Evolutionary conservation across 2,888 invertebrate species (phyloP).

Genomic region (Xestia xanthographa): DNA sequence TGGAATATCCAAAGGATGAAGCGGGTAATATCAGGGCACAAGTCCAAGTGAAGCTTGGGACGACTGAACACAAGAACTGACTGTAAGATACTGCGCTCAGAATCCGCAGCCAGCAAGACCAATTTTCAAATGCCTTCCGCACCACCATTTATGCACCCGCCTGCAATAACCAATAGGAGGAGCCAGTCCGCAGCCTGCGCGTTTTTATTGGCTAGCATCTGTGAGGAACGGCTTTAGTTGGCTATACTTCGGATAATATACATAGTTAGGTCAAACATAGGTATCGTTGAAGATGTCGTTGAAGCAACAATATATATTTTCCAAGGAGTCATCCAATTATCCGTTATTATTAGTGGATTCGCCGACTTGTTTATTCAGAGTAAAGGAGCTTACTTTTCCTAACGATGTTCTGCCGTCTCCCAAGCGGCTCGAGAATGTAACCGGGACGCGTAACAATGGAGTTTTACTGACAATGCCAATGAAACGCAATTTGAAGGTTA

Average conservation of each 20-base stretch:
- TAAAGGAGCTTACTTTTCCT: neutral
- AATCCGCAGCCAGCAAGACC: neutral
- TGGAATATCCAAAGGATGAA: neutral
- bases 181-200: too few relatives aligned
- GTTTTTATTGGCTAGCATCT: slow-evolving; percentile 2
- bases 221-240: too few relatives aligned
- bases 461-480: neutral
- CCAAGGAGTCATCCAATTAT: neutral
- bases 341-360: neutral
- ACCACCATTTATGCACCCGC: slow-evolving; percentile 13
- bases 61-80: slow-evolving; percentile 8
- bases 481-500: neutral
- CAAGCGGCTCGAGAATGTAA: neutral
- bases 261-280: neutral
- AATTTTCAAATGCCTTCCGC: neutral
- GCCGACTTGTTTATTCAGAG: neutral
- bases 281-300: neutral
- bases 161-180: slow-evolving; percentile 23
- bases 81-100: slow-evolving; percentile 17
- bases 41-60: neutral
- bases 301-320: too few relatives aligned
- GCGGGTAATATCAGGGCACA: too few relatives aligned
- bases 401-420: neutral
- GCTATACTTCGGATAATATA: neutral
- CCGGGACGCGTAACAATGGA: neutral